phyloP scores from a whole-genome alignment of 2,113 vertebrate species.

The human region GRCh38 chr2:116844001-116844500 shows the following conservation, averaged over 20 bases:
- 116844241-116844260: background rate
- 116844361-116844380: background rate
- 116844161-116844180: background rate
- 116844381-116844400: background rate
- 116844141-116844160: background rate
- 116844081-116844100: background rate
- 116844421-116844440: too few relatives aligned
- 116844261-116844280: background rate
- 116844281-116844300: background rate
- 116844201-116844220: background rate
- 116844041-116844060: constrained; percentile 4
- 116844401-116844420: background rate
- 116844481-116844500: too few relatives aligned
- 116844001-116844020: background rate
- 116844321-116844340: background rate
- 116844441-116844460: too few relatives aligned
- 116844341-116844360: background rate
- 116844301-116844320: too few relatives aligned
- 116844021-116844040: background rate
- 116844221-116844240: background rate
- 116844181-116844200: background rate
- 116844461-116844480: too few relatives aligned
- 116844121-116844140: background rate
- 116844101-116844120: background rate
- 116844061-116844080: background rate